phyloP scores from a whole-genome alignment of 2,888 invertebrate species.

The Melolontha melolontha region DNA sequence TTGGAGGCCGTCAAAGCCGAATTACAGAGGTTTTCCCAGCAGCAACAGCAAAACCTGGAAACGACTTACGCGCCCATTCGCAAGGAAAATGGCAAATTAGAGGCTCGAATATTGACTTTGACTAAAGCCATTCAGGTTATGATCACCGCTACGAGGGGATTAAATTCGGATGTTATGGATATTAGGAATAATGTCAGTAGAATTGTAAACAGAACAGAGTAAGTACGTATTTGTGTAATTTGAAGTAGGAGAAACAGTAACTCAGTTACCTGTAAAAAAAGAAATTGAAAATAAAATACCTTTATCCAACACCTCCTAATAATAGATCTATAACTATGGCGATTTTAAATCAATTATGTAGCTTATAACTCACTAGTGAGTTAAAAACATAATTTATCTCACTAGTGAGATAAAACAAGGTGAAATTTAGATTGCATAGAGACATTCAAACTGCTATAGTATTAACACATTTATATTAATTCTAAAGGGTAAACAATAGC shows the following conservation, averaged over 20 bases:
- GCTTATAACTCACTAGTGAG: no score
- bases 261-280: not conserved
- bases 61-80: not conserved
- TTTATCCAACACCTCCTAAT: no score
- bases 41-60: slow-evolving; percentile 14
- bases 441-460: no score
- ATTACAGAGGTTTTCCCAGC: slow-evolving; percentile 46
- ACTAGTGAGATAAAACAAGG: no score
- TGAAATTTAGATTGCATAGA: no score
- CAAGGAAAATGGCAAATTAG: slow-evolving; percentile 43
- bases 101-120: slow-evolving; percentile 50
- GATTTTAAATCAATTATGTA: no score
- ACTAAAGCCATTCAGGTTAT: slow-evolving; percentile 54
- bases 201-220: slow-evolving; percentile 50
- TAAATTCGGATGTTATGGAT: slow-evolving; percentile 51
- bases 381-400: no score
- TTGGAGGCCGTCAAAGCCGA: slow-evolving; percentile 64
- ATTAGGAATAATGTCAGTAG: slow-evolving; percentile 52
- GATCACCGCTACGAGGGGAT: slow-evolving; percentile 49
- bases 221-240: slow-evolving; percentile 41
- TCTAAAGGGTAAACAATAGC: no score
- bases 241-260: not conserved
- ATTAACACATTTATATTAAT: no score
- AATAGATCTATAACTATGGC: no score
- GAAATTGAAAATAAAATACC: no score